These are phyloP conservation scores for Steinernema carpocapsae DNA, from an alignment of 2,888 invertebrate genomes.

Conservation along the genomic window DNA sequence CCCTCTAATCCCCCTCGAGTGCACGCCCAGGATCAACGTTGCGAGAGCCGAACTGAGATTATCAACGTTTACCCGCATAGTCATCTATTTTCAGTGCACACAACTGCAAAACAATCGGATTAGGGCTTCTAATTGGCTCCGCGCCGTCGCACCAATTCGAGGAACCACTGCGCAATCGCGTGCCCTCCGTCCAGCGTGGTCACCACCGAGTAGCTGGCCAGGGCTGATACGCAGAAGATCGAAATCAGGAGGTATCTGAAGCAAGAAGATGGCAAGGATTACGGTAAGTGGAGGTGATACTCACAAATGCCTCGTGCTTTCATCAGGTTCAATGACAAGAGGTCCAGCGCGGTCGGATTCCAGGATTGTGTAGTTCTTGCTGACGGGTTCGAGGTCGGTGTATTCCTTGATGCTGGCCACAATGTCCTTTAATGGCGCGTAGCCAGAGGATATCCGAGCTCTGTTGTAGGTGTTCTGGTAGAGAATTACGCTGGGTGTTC, in stretches of 20 bases:
- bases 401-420: neutral
- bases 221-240: neutral
- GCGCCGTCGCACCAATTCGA: neutral
- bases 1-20: conserved; percentile 8
- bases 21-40: neutral
- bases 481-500: conserved; percentile 85
- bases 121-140: neutral
- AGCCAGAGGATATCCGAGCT: conserved; percentile 8
- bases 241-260: neutral
- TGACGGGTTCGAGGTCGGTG: conserved; percentile 1
- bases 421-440: neutral
- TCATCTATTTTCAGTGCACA: no score
- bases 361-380: neutral
- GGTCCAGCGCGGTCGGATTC: neutral
- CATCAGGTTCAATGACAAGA: neutral
- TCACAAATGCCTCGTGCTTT: neutral
- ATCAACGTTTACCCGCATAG: conserved; percentile 25
- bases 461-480: conserved; percentile 72
- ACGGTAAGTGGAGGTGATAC: neutral
- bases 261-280: neutral
- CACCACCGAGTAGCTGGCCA: no score
- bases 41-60: conserved; percentile 18
- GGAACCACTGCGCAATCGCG: neutral
- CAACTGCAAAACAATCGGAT: no score
- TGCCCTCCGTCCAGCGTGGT: neutral